A percentile compares a stretch with the other conserved stretches of the same genome.
These are phyloP conservation scores for Amphiprion ocellaris DNA, from an alignment of 2,113 vertebrate species.

Conservation along the genomic window DNA sequence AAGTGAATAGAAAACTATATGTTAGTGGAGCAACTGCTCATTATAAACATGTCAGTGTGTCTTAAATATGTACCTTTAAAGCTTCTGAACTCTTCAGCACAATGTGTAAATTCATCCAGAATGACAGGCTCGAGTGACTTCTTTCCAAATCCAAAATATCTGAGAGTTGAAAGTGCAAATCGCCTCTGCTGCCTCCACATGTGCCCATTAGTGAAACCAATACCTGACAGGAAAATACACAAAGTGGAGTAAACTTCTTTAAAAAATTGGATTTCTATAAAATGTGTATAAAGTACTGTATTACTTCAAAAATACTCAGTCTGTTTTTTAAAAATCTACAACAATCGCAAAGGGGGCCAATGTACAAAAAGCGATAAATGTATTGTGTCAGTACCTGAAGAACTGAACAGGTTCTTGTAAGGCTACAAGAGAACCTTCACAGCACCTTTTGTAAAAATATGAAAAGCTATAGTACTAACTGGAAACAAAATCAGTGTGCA, in stretches of 20 bases:
- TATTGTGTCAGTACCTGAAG: too few species aligned
- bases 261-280: too few species aligned
- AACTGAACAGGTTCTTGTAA: too few species aligned
- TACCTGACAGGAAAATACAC: constrained; percentile 40
- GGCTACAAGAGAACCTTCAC: too few species aligned
- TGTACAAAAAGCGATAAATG: too few species aligned
- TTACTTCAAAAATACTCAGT: too few species aligned
- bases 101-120: constrained; percentile 78
- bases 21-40: background rate
- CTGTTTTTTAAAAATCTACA: too few species aligned
- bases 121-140: constrained; percentile 82
- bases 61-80: constrained; percentile 31
- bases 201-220: constrained; percentile 58
- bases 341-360: too few species aligned
- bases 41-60: accelerated
- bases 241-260: background rate
- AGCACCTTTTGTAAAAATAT: too few species aligned
- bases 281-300: too few species aligned
- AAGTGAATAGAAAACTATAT: background rate
- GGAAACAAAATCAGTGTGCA: too few species aligned
- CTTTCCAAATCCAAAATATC: constrained; percentile 85
- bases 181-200: constrained; percentile 82
- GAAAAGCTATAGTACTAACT: too few species aligned
- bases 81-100: constrained; percentile 15
- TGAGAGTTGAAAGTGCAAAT: constrained; percentile 82